Base-by-base conservation (phyloP, 2,113 vertebrate species). In the Craseonycteris thonglongyai region DNA sequence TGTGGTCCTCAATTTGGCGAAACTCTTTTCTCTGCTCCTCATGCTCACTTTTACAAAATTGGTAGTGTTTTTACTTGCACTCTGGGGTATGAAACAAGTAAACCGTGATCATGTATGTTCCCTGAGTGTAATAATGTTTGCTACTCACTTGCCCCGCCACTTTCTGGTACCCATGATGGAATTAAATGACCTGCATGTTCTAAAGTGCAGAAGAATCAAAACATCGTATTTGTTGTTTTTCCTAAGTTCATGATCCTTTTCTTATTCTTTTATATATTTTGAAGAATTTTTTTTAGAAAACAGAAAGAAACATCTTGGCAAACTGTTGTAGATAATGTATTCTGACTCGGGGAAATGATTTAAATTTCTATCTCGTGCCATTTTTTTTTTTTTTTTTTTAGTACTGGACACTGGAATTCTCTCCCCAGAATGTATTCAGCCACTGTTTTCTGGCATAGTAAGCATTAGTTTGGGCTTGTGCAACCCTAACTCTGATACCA, bases 41-140 rank as follows among this genome's bases (percentile, higher is more conserved):
- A 30, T 58, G 54, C 15, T 66, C 28, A 69, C 72, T 65, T 90
- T 91, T 79, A 69, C 30, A 88, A 56, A 96, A 84, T 86, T 42
- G 87, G 54, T 76, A 78, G 80, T 28, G 6, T 65, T 80, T 68
- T 83, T 66, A 30, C 38, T 42, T 94, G 11, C 22, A 24, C 30
- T 88, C 66, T 84, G 49, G 49, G 18, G 87, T 84, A 45, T 72
- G 84, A 79, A 40, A 72, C 56, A 56, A 59, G 71, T n/a, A 75
- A 21, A 56, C 12, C 58, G 26, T 88, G 33, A 24, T 84, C 38
- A 33, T 51, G 6, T 45, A 14, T 68, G 35, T 90, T 8, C 12
- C 68, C 69, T 66, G 24, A 72, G 49, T 26, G 13, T 30, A n/a
- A 51, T 63, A 68, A 15, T 58, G 58, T 61, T 83, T 83, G 79